These are phyloP conservation scores for Toxotes chatareus DNA, from an alignment of 2,113 vertebrate species.

Conservation along the genomic window DNA sequence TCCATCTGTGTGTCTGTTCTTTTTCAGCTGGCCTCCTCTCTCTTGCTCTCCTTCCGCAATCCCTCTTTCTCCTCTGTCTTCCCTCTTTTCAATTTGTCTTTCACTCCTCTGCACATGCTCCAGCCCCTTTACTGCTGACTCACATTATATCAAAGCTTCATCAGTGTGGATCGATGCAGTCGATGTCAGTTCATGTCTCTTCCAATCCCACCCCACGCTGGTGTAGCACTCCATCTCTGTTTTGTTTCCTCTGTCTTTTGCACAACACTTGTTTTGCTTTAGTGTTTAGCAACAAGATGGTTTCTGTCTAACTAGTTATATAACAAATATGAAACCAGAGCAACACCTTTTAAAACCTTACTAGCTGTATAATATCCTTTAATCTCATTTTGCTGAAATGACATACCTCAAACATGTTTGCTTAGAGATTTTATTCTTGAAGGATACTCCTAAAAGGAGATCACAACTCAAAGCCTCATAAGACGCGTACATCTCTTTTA, in stretches of 20 bases:
- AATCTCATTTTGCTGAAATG: constrained; percentile 29
- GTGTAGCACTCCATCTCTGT: constrained; percentile 16
- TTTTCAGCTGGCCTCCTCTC: constrained; percentile 1
- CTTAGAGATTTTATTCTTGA: constrained; percentile 6
- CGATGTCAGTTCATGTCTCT: constrained; percentile 25
- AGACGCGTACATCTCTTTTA: too few relatives aligned
- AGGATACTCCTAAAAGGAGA: background rate
- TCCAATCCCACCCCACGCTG: constrained; percentile 3
- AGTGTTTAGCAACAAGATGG: constrained; percentile 19
- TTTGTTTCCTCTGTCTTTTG: constrained; percentile 11
- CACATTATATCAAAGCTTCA: constrained; percentile 56
- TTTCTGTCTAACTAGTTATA: constrained; percentile 40
- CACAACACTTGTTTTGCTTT: constrained; percentile 31
- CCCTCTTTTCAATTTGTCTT: background rate
- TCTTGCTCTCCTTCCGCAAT: constrained; percentile 2
- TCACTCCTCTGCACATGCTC: constrained; percentile 22
- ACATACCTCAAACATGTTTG: constrained; percentile 24
- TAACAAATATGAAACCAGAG: constrained; percentile 17
- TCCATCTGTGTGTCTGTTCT: constrained; percentile 10
- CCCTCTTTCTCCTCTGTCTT: background rate
- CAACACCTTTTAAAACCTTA: constrained; percentile 26
- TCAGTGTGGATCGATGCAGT: constrained; percentile 35
- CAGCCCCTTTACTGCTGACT: constrained; percentile 56
- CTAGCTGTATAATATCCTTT: constrained; percentile 35
- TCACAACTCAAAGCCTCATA: background rate